Percentiles rank a stretch among this genome's conserved stretches.
phyloP scores from a whole-genome alignment of 2,797 vertebrate species.

The Sebastes variabilis region DNA sequence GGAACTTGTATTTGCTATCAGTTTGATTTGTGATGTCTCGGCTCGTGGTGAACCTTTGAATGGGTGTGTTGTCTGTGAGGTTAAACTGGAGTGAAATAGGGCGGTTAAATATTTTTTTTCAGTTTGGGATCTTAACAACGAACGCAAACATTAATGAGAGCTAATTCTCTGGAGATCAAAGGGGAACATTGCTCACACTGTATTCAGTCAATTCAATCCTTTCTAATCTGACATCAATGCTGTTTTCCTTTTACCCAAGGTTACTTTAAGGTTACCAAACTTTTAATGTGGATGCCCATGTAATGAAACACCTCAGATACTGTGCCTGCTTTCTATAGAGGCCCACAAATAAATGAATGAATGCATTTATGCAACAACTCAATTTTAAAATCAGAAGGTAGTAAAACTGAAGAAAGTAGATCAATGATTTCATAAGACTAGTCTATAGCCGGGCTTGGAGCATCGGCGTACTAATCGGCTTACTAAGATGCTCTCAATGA shows the following conservation, averaged over 20 bases:
- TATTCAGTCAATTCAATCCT: background rate
- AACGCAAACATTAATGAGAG: slow-evolving; percentile 27
- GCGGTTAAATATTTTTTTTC: slow-evolving; percentile 40
- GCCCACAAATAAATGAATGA: background rate
- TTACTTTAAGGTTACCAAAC: background rate
- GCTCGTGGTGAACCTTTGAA: slow-evolving; percentile 26
- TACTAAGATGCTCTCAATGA: background rate
- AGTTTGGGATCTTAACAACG: slow-evolving; percentile 13
- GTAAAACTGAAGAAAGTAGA: background rate
- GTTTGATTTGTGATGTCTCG: slow-evolving; percentile 32
- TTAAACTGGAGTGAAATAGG: slow-evolving; percentile 43
- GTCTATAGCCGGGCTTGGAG: background rate
- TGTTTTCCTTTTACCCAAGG: slow-evolving; percentile 15
- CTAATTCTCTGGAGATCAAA: slow-evolving; percentile 33
- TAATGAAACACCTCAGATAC: background rate
- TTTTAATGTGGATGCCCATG: background rate
- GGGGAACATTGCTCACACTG: background rate
- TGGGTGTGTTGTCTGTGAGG: slow-evolving; percentile 15
- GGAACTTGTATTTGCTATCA: slow-evolving; percentile 22
- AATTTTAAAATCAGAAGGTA: background rate
- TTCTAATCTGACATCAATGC: slow-evolving; percentile 4
- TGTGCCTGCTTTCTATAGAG: background rate
- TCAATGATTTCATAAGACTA: background rate
- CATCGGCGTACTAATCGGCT: too few species aligned
- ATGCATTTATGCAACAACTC: background rate